Conservation (phyloP, 2,113 vertebrate genomes). For the Mesitornis unicolor region DNA sequence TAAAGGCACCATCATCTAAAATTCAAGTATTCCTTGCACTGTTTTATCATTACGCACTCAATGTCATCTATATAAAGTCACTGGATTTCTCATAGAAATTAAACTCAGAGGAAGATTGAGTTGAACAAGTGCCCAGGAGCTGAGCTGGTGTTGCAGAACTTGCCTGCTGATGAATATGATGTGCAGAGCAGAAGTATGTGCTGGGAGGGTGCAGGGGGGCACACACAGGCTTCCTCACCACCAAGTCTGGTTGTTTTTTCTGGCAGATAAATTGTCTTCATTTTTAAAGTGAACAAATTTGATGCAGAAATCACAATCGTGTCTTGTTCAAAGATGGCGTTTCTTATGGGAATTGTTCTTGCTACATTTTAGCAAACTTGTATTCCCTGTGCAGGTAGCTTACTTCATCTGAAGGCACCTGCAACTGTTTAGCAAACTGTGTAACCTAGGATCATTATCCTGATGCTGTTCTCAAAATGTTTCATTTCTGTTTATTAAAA, state of each 20-base stretch:
- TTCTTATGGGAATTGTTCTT: not conserved
- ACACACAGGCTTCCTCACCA: not conserved
- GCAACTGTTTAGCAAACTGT: not conserved
- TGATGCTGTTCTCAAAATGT: not conserved
- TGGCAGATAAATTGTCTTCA: not conserved
- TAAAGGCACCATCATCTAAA: not conserved
- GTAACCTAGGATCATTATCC: not conserved
- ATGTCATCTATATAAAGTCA: not conserved
- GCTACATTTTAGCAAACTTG: not conserved
- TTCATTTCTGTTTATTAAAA: not conserved
- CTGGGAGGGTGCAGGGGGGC: accelerated
- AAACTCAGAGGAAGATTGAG: not conserved
- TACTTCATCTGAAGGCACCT: not conserved
- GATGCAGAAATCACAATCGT: not conserved
- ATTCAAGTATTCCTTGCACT: not conserved
- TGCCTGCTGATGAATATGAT: not conserved
- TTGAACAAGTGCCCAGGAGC: not conserved
- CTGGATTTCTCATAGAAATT: not conserved
- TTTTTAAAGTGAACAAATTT: not conserved
- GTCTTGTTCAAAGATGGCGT: not conserved
- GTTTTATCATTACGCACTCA: not conserved
- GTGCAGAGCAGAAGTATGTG: not conserved
- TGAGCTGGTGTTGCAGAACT: not conserved
- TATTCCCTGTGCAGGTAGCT: not conserved
- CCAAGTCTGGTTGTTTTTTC: not conserved